A percentile compares a stretch with the other conserved stretches of the same genome.
These are phyloP conservation scores for Galleria mellonella DNA, from an alignment of 1,140 invertebrate species.

Conservation along the genomic window DNA sequence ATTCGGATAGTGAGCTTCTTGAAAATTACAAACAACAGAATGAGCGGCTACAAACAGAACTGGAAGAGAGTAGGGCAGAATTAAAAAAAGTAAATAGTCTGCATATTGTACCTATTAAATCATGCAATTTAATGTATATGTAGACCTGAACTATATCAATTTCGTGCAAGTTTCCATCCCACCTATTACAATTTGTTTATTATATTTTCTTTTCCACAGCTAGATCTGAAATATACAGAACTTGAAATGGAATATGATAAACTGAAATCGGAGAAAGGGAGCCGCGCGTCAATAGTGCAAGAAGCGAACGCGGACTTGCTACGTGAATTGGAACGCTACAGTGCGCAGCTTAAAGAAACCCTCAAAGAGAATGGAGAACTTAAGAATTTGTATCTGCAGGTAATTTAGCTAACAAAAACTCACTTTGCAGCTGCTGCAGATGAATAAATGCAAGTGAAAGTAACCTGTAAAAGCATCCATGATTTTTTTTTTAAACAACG, in stretches of 20 bases:
- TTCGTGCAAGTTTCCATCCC: too few relatives aligned
- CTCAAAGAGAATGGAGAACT: constrained; percentile 56
- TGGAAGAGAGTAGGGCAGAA: constrained; percentile 40
- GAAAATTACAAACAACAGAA: constrained; percentile 47
- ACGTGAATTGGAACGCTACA: constrained; percentile 50
- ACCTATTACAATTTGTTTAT: neutral
- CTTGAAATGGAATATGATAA: constrained; percentile 59
- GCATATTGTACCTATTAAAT: too few relatives aligned
- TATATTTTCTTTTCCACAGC: constrained; percentile 21
- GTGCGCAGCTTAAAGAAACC: constrained; percentile 48
- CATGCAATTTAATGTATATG: too few relatives aligned
- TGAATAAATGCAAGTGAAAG: too few relatives aligned
- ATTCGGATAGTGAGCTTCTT: constrained; percentile 39
- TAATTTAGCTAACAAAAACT: too few relatives aligned
- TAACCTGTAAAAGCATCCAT: too few relatives aligned
- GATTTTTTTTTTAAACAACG: too few relatives aligned
- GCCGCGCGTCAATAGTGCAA: constrained; percentile 47
- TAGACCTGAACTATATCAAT: too few relatives aligned
- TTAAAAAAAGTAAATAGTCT: constrained; percentile 37
- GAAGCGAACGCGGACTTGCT: constrained; percentile 51
- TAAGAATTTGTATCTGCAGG: constrained; percentile 63
- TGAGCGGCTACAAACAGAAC: constrained; percentile 35
- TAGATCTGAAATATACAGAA: constrained; percentile 55
- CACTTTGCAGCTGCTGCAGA: too few relatives aligned
- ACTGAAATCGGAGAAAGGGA: constrained; percentile 37